These are phyloP conservation scores for Leucoraja erinaceus DNA, from an alignment of 2,113 vertebrate species.

Conservation along the genomic window DNA sequence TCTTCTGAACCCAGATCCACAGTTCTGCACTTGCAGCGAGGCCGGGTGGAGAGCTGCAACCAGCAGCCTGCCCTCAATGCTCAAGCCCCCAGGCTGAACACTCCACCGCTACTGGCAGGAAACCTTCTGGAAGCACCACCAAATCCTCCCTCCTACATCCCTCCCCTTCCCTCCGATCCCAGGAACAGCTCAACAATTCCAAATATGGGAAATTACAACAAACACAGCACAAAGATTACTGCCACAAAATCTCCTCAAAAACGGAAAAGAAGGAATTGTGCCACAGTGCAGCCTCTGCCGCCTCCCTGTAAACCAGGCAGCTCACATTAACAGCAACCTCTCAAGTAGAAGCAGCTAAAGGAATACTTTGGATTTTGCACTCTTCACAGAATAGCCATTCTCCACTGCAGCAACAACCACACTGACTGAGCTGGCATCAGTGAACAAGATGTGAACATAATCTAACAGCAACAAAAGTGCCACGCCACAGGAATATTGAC, in stretches of 20 bases:
- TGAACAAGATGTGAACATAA: too few species aligned
- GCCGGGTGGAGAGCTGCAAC: neutral
- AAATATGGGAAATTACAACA: constrained; percentile 30
- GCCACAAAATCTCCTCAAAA: neutral
- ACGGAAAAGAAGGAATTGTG: neutral
- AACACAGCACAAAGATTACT: neutral
- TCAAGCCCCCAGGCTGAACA: constrained; percentile 6
- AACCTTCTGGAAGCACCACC: neutral
- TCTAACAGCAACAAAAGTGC: too few species aligned
- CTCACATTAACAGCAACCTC: neutral
- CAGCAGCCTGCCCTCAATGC: neutral
- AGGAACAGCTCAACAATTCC: constrained; percentile 25
- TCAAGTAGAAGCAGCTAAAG: neutral
- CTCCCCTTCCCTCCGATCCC: constrained; percentile 28
- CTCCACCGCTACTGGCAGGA: constrained; percentile 10
- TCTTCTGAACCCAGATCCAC: neutral
- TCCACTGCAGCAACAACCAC: too few species aligned
- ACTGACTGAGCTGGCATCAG: too few species aligned
- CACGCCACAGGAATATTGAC: too few species aligned
- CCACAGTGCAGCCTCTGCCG: neutral
- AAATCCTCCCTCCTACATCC: constrained; percentile 32
- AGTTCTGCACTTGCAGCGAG: constrained; percentile 22
- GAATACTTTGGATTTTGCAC: neutral
- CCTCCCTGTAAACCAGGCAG: neutral
- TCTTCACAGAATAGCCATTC: too few species aligned